Evolutionary conservation across 2,113 vertebrate species (phyloP).

Genomic region (Apodemus speciosus): DNA sequence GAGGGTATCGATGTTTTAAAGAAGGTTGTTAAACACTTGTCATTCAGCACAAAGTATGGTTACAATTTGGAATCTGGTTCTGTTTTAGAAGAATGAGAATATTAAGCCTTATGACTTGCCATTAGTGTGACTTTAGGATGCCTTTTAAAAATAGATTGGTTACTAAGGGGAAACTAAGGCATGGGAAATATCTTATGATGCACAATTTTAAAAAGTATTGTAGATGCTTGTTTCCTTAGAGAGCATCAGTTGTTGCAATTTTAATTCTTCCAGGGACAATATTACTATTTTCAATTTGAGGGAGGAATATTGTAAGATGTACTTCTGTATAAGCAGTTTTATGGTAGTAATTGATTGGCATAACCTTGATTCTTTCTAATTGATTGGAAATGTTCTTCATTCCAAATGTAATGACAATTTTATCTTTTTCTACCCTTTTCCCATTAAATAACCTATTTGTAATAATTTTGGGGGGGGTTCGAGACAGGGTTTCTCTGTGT

Average conservation of each 20-base stretch:
- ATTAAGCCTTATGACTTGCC: neutral
- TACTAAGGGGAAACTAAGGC: slow-evolving; percentile 24
- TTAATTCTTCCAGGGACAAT: slow-evolving; percentile 18
- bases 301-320: slow-evolving; percentile 7
- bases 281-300: slow-evolving; percentile 42
- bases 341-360: neutral
- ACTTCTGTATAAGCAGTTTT: slow-evolving; percentile 5
- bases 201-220: neutral
- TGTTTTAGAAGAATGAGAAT: slow-evolving; percentile 40
- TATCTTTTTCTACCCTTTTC: neutral
- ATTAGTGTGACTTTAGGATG: slow-evolving; percentile 22
- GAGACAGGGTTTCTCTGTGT: too few species aligned
- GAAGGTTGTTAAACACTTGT: slow-evolving; percentile 15
- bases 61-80: slow-evolving; percentile 10
- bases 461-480: too few species aligned
- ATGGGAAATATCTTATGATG: slow-evolving; percentile 8
- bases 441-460: slow-evolving; percentile 42
- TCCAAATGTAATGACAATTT: neutral
- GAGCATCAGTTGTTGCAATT: slow-evolving; percentile 23
- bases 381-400: slow-evolving; percentile 38
- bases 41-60: slow-evolving; percentile 1
- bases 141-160: neutral
- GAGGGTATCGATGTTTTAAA: slow-evolving; percentile 3
- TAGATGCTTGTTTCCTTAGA: neutral
- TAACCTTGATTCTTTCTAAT: slow-evolving; percentile 11